Evolutionary conservation across 2,888 invertebrate species (phyloP).

Genomic region (Pseudococcus longispinus): DNA sequence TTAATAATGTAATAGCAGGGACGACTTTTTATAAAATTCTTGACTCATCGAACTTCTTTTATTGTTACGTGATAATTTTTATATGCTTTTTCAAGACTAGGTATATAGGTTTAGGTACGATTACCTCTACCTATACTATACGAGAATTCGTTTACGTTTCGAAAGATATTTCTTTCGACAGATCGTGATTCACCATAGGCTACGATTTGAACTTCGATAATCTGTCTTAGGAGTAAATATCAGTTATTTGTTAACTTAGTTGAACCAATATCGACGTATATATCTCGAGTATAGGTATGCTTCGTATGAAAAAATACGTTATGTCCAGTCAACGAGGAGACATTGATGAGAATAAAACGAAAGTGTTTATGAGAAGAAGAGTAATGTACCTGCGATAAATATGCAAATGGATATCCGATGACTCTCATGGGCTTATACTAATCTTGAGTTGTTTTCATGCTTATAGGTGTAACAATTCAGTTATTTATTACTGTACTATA

Average conservation of each 20-base stretch:
- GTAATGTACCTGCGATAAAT: neutral
- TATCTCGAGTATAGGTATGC: neutral
- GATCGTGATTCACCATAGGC: slow-evolving; percentile 42
- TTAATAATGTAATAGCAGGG: too few relatives aligned
- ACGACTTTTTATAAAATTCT: neutral
- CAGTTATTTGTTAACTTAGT: slow-evolving; percentile 25
- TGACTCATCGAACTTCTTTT: neutral
- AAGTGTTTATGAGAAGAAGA: neutral
- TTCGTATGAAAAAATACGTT: neutral
- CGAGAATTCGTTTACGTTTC: neutral
- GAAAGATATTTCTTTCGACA: slow-evolving; percentile 29
- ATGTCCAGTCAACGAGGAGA: neutral
- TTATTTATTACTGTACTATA: too few relatives aligned
- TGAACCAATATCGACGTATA: neutral
- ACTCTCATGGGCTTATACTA: neutral
- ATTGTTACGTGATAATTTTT: slow-evolving; percentile 32
- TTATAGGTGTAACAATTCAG: too few relatives aligned
- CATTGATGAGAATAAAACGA: slow-evolving; percentile 21
- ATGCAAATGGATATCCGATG: neutral
- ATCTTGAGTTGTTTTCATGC: too few relatives aligned
- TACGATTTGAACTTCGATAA: slow-evolving; percentile 24
- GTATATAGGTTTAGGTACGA: neutral
- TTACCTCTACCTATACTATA: neutral
- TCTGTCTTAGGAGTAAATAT: slow-evolving; percentile 20
- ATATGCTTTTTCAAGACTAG: neutral